Evolutionary conservation across 2,113 vertebrate genomes (phyloP), one percentile per base, ranked within the genome.

Genomic region (Rutilus rutilus): DNA sequence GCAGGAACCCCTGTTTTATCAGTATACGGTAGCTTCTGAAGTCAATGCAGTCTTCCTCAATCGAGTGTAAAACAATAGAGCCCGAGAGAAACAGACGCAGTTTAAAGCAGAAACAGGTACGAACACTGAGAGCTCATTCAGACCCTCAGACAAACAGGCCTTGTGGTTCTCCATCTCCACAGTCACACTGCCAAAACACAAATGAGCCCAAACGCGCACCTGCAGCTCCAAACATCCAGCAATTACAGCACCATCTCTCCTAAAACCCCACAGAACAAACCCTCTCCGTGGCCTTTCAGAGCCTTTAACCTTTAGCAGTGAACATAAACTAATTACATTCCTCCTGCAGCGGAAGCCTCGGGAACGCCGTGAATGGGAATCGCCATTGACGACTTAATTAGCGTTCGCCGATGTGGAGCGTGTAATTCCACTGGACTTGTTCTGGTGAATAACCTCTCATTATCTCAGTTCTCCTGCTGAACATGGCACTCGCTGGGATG

Each of bases 311-410:
- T 95, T 93, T 93, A 93, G 90, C 94, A 95, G 94, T 92, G 93
- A 96, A 95, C 95, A 95, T 96, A 96, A 96, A 96, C 95, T 96
- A 96, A 96, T 97, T 95, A 96, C 92, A 92, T 94, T 95, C 95
- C 86, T 86, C 92, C 89, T 84, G 85, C 77, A 90, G 91, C 91
- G 91, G 85, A 90, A 89, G 89, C 87, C 50, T 90, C 90, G 67
- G 90, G 15, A 45, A 14, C 42, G 85, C 30, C 89, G 86, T 90
- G 89, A 83, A 30, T 87, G 92, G 93, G 94, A 91, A 89, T 91
- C 91, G 87, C 91, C 90, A 87, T 89, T 92, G 89, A 82, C 85
- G 91, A 88, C 94, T 94, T 94, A 93, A 94, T 92, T 88, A 88
- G 87, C 47, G 10, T 74, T 86, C 90, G 92, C 86, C 73, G 86